Evolutionary conservation across 2,113 vertebrate genomes (phyloP), one percentile per base, ranked within the genome.

Genomic region (Amphiprion percula): DNA sequence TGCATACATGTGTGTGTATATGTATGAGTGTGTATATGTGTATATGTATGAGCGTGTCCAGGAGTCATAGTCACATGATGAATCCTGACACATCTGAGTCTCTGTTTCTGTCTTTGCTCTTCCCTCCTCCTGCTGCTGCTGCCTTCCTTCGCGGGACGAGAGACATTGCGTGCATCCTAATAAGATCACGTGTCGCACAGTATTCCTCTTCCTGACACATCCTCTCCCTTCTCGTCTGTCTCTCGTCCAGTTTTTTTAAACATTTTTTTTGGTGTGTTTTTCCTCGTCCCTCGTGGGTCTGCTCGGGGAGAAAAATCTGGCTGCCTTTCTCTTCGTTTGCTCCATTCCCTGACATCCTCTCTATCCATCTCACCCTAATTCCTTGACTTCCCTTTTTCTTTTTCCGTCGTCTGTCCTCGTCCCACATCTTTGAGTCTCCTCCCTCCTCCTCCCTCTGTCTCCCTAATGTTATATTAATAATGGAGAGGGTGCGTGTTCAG

Each of bases 391-490:
- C 21, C 54, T 59, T 21, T 19, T 44, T 54, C 47, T 63, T 28
- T 68, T 23, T 55, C 74, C 55, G 30, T 68, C 30, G 10, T 50
- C 69, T 23, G 3, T 77, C 30, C 26, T 65, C 56, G n/a, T 77
- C 60, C 61, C 41, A 28, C 53, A 67, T 54, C 41, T 63, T 84
- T 53, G 44, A 65, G 63, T 17, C 70, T 62, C 41, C 30, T 58
- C 59, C 64, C 37, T 74, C 49, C 79, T 67, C 86, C 82, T 78
- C 68, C 74, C 52, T 74, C 73, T 49, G 64, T 87, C 87, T 91
- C 84, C 88, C 83, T 94, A 91, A 94, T 95, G 94, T 92, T 91
- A 65, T 88, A 94, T 95, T 92, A 94, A 94, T 95, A 94, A 95
- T 94, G 89, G 86, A 94, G 86, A 93, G 80, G 87, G 74, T 91